A percentile compares a stretch with the other conserved stretches of the same genome.
Conservation (phyloP, 2,888 invertebrate genomes). For the Melieria crassipennis region DNA sequence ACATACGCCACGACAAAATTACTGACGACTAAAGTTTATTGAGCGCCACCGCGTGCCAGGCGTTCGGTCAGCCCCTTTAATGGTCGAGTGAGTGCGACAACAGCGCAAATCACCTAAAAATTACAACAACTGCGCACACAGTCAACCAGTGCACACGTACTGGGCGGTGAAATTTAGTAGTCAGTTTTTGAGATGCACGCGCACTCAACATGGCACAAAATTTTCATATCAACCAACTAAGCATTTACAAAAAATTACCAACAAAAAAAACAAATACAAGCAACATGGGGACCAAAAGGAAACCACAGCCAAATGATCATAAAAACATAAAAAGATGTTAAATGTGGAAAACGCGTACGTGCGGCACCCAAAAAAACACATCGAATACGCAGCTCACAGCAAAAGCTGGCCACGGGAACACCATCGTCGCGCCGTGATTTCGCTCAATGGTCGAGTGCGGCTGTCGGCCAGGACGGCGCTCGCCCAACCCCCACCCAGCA, state of each 20-base stretch:
- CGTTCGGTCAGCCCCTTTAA: background rate
- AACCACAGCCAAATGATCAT: conserved; percentile 29
- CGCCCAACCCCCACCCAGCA: no score
- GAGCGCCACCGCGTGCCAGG: conserved; percentile 41
- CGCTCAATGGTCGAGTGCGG: conserved; percentile 14
- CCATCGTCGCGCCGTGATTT: background rate
- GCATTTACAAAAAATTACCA: background rate
- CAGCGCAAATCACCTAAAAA: background rate
- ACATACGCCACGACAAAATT: no score
- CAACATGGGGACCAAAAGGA: background rate
- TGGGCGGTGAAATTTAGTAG: conserved; percentile 1
- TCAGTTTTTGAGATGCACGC: background rate
- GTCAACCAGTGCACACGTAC: conserved; percentile 3
- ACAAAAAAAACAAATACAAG: conserved; percentile 5
- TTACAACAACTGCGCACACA: conserved; percentile 10
- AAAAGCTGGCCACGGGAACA: no score
- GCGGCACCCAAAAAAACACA: conserved; percentile 38
- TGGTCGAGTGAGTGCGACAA: background rate
- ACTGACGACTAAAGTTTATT: conserved; percentile 29
- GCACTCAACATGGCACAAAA: background rate
- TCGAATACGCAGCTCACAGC: no score
- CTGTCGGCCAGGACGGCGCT: background rate
- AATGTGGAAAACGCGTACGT: conserved; percentile 40
- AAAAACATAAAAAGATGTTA: conserved; percentile 38
- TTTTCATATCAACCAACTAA: background rate